These are phyloP conservation scores for Drosophila fulvimacula DNA, from an alignment of 2,888 invertebrate genomes.

Conservation along the genomic window DNA sequence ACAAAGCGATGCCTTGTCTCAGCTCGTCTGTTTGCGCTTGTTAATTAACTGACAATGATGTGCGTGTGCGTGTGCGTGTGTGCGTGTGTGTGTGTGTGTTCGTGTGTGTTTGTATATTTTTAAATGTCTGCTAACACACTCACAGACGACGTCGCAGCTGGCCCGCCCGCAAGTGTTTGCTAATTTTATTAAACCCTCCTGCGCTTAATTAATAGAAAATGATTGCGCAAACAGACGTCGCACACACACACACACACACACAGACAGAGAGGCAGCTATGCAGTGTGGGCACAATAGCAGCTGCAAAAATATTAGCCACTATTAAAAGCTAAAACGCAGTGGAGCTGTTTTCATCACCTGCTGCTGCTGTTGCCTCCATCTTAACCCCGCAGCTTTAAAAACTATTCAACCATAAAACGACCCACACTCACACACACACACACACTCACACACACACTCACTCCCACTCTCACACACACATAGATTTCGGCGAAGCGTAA, in stretches of 20 bases:
- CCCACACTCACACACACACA: no score
- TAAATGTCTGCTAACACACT: slow-evolving; percentile 48
- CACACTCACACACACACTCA: slow-evolving; percentile 15
- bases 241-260: slow-evolving; percentile 35
- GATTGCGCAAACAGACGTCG: slow-evolving; percentile 68
- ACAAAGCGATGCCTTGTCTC: slow-evolving; percentile 27
- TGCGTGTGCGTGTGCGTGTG: slow-evolving; percentile 17
- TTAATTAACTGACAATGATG: slow-evolving; percentile 75
- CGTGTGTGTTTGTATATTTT: slow-evolving; percentile 47
- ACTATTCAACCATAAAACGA: no score
- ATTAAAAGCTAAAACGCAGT: slow-evolving; percentile 59
- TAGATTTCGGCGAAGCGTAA: slow-evolving; percentile 61
- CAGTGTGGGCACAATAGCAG: slow-evolving; percentile 26
- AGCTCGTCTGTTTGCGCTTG: slow-evolving; percentile 56
- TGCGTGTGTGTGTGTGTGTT: slow-evolving; percentile 17
- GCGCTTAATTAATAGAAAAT: slow-evolving; percentile 81
- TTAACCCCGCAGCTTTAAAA: no score
- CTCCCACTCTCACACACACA: slow-evolving; percentile 9
- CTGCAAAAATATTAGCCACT: slow-evolving; percentile 67
- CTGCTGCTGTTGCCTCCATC: slow-evolving; percentile 24
- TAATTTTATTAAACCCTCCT: slow-evolving; percentile 77
- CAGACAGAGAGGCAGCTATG: neutral
- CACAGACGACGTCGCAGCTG: slow-evolving; percentile 28
- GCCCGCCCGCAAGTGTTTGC: slow-evolving; percentile 69
- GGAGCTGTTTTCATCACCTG: slow-evolving; percentile 55